Conservation (phyloP, 1,140 invertebrate genomes). For the Stegodyphus mimosarum region DNA sequence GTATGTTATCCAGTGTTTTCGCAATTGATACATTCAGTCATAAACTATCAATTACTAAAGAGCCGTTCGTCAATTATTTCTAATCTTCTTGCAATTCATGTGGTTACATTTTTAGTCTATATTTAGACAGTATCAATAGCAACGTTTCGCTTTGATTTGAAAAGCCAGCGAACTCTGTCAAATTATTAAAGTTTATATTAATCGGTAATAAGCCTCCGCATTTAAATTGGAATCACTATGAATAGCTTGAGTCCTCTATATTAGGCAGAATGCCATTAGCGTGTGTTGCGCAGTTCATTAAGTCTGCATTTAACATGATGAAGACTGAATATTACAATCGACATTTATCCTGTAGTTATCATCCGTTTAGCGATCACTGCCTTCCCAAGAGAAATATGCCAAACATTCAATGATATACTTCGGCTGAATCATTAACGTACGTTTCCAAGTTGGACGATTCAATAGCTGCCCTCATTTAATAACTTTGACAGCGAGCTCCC, state of each 20-base stretch:
- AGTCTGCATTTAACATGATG: constrained; percentile 59
- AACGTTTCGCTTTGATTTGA: background rate
- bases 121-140: background rate
- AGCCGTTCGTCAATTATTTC: too few species aligned
- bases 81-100: background rate
- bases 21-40: too few species aligned
- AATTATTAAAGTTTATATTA: constrained; percentile 60
- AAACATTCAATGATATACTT: constrained; percentile 61
- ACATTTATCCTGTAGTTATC: constrained; percentile 58
- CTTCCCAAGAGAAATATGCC: constrained; percentile 60
- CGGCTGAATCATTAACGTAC: constrained; percentile 59
- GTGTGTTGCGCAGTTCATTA: constrained; percentile 58
- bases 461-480: constrained; percentile 59
- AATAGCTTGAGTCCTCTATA: constrained; percentile 38
- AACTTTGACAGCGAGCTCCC: constrained; percentile 59
- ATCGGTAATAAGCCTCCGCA: constrained; percentile 37
- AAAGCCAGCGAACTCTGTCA: constrained; percentile 32
- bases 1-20: too few species aligned
- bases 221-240: constrained; percentile 55
- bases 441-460: constrained; percentile 57
- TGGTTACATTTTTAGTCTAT: background rate
- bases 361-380: constrained; percentile 58
- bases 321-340: constrained; percentile 61
- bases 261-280: constrained; percentile 55
- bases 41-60: too few species aligned